Evolutionary conservation across 2,888 invertebrate species (phyloP).

Genomic region (Philereme transversata): DNA sequence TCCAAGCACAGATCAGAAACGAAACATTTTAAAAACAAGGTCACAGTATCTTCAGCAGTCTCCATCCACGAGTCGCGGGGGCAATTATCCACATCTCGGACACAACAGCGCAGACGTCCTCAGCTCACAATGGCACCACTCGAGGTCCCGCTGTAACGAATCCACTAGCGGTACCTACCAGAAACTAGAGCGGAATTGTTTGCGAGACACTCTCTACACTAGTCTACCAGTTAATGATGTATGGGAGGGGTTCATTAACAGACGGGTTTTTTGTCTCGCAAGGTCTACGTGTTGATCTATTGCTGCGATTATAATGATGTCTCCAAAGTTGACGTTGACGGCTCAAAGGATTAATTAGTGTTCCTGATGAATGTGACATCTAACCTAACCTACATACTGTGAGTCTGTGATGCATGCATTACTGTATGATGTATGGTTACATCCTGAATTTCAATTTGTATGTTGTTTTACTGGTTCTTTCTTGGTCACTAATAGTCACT

Average conservation of each 20-base stretch:
- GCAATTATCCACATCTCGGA: slow-evolving; percentile 82
- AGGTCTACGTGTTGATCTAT: slow-evolving; percentile 49
- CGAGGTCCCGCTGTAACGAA: slow-evolving; percentile 80
- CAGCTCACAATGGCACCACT: slow-evolving; percentile 79
- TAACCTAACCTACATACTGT: slow-evolving; percentile 8
- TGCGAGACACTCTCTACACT: slow-evolving; percentile 62
- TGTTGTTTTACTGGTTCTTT: too few relatives aligned
- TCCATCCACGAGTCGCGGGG: slow-evolving; percentile 53
- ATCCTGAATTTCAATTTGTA: too few relatives aligned
- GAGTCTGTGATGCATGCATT: background rate
- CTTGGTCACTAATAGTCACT: too few relatives aligned
- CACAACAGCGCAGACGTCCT: slow-evolving; percentile 80
- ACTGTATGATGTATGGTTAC: background rate
- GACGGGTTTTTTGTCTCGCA: slow-evolving; percentile 58
- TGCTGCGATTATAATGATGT: slow-evolving; percentile 41
- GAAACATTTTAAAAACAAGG: slow-evolving; percentile 38
- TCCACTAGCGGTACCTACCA: slow-evolving; percentile 73
- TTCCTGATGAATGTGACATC: slow-evolving; percentile 23
- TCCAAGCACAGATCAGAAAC: slow-evolving; percentile 4
- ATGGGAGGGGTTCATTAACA: slow-evolving; percentile 74
- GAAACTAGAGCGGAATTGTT: slow-evolving; percentile 79
- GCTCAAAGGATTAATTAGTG: slow-evolving; percentile 39
- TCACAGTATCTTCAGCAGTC: slow-evolving; percentile 36
- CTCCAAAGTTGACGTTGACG: slow-evolving; percentile 32
- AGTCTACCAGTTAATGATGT: slow-evolving; percentile 75